Evolutionary conservation across 2,797 vertebrate genomes (phyloP).

Genomic region (Epinephelus coioides): DNA sequence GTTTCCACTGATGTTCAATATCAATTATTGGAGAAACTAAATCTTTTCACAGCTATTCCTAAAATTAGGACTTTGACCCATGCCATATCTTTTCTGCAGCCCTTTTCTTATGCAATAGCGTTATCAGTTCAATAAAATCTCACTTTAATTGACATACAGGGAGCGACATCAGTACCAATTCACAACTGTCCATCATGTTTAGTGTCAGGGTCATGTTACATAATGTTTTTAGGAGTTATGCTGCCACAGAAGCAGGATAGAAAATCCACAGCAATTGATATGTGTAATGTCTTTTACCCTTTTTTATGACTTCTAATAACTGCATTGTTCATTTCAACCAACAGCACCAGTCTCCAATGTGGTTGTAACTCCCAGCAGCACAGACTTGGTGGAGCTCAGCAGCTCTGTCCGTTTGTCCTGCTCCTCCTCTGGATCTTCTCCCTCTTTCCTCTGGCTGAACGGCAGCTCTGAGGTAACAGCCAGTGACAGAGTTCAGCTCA

Average conservation of each 20-base stretch:
- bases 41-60: background rate
- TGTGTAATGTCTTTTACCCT: too few relatives aligned
- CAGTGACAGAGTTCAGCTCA: slow-evolving; percentile 58
- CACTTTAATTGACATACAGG: background rate
- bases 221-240: background rate
- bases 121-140: slow-evolving; percentile 24
- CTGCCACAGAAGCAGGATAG: background rate
- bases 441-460: slow-evolving; percentile 75
- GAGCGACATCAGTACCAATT: background rate
- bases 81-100: background rate
- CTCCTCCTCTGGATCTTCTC: slow-evolving; percentile 65
- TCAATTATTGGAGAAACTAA: background rate
- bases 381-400: slow-evolving; percentile 74
- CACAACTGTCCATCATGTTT: background rate
- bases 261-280: background rate
- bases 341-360: slow-evolving; percentile 71
- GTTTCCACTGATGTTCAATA: background rate
- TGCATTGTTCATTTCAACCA: background rate
- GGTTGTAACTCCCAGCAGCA: slow-evolving; percentile 21
- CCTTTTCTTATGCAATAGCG: background rate
- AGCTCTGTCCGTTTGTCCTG: slow-evolving; percentile 72
- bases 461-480: slow-evolving; percentile 66
- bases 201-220: background rate
- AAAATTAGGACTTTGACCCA: background rate
- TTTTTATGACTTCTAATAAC: background rate